Base-by-base conservation (phyloP, 2,888 invertebrate genomes). In the Ischnura elegans region DNA sequence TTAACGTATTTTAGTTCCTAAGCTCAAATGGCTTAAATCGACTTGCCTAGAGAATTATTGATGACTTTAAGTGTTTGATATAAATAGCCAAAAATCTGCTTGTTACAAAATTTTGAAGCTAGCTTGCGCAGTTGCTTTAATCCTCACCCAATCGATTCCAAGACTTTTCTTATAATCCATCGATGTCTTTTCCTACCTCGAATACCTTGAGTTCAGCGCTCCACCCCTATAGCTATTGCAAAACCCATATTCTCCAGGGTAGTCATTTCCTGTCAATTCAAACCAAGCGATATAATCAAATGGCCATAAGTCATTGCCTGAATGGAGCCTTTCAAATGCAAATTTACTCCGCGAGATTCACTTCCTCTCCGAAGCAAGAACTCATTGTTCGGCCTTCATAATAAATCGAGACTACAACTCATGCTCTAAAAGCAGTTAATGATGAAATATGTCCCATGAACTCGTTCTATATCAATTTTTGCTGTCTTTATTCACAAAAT, bases 271-370 rank as follows among this genome's bases (percentile, higher is more conserved):
- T 36, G 36, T 36, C 21, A 86, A n/a, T 86, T 45, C n/a, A 45
- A 16, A 86, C 86, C n/a, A 45, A 25, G 19, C 43, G 46, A 86
- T 76, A 36, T 45, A 86, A 86, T 86, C 86, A 46, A 86, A 86
- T 25, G 43, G 10, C 10, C 86, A 86, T 86, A 86, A 86, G 86
- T 86, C 86, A 86, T 86, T n/a, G 86, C 86, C 86, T 86, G 45
- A 46, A 86, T 86, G 86, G 86, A 86, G 43, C 86, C 42, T 86
- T 86, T 86, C 45, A 86, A 43, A 86, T 86, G 86, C n/a, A 86
- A 86, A 86, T 86, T 86, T 45, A n/a, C 86, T 86, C 46, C 86
- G 86, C 21, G 36, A 86, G 46, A 86, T 86, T 86, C 86, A 86
- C 86, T 86, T 86, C 86, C 86, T 45, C 25, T 46, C 45, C 86